Base-by-base conservation (phyloP, 92 coral and sea anemone genomes). In the Bergia sp. region DNA sequence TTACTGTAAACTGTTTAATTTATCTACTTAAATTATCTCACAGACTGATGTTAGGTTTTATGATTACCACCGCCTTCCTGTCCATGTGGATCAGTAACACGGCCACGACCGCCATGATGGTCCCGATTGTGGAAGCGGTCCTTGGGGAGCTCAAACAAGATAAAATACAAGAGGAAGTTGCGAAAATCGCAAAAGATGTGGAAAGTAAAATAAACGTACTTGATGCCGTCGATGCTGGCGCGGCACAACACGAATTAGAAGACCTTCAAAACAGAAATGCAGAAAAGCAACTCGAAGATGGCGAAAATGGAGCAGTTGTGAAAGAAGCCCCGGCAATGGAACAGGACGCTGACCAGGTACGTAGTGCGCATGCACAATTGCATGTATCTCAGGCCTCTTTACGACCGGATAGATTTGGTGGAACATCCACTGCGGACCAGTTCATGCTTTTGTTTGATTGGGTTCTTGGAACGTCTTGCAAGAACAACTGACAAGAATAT, bases 41-140 rank as follows among this genome's bases (percentile, higher is more conserved):
- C 45, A 94, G 96, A 88, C 42, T 94, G 36, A 86, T 94, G 90
- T 71, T 94, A 57, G 96, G 96, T 9, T 94, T 94, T 81, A 94
- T 94, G 96, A 77, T 88, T 7, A 88, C 92, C 42, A 94, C 96
- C 3, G 92, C 96, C 16, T 92, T 94, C 73, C 88, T 94, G 50
- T 94, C 96, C 47, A 94, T 94, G 96, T 94, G 96, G 96, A 91
- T 94, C 73, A 94, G 96, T 49, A 94, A 94, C 88, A 94, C 96
- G 5, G 96, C 96, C 7, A 94, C 96, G 2, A 94, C 96, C 15
- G 96, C 96, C 73, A 94, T 94, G 96, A 94, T 94, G 96, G 94
- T 92, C 3, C 96, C 96, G 21, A 94, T 94, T 44, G 96, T 93
- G 4, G 93, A 94, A 55, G 96, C 96, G 0, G 94, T 94, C 7